Conservation (phyloP, 2,888 invertebrate genomes). For the Argyresthia goedartella region DNA sequence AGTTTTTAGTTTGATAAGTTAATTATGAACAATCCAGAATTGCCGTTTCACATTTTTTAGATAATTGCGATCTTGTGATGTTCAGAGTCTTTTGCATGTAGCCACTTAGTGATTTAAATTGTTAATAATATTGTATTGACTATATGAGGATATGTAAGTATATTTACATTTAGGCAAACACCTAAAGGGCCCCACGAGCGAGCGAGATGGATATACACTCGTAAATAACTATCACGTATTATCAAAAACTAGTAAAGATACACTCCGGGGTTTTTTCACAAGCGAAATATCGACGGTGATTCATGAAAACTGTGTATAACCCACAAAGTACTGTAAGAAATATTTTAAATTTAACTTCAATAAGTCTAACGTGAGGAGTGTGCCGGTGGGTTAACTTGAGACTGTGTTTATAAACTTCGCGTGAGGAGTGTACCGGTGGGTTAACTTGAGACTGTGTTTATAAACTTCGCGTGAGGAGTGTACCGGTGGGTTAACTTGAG, state of each 20-base stretch:
- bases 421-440: too few relatives aligned
- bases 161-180: conserved; percentile 56
- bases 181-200: conserved; percentile 51
- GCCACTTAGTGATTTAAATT: conserved; percentile 34
- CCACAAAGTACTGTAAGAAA: too few relatives aligned
- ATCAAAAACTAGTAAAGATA: not conserved
- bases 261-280: not conserved
- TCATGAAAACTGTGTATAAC: not conserved
- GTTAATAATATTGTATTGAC: conserved; percentile 56
- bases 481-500: too few relatives aligned
- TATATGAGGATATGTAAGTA: conserved; percentile 48
- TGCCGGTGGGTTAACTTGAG: too few relatives aligned
- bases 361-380: too few relatives aligned
- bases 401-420: too few relatives aligned
- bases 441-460: too few relatives aligned
- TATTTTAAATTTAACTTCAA: too few relatives aligned
- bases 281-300: conserved; percentile 8
- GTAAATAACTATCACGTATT: not conserved
- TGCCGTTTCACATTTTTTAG: too few relatives aligned
- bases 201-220: conserved; percentile 7
- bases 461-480: too few relatives aligned
- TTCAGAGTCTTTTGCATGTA: conserved; percentile 54
- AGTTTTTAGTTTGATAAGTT: too few relatives aligned
- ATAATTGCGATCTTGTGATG: conserved; percentile 16
- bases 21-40: too few relatives aligned